phyloP scores from a whole-genome alignment of 2,113 vertebrate species.

The Tiliqua scincoides region DNA sequence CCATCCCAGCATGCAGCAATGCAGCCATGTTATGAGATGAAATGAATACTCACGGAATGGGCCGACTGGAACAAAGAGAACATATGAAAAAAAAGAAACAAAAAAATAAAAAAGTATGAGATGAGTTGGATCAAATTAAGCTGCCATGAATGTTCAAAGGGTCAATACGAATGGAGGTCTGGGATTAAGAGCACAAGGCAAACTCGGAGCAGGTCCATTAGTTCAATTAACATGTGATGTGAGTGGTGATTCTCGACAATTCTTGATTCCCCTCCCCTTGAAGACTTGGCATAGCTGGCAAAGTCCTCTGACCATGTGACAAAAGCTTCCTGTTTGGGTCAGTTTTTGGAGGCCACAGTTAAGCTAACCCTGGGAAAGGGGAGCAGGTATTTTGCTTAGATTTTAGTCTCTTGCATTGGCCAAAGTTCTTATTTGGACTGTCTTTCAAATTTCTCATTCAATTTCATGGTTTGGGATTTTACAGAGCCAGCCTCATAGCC shows the following conservation, averaged over 20 bases:
- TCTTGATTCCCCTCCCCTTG: neutral
- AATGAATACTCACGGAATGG: conserved; percentile 86
- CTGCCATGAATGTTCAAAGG: conserved; percentile 13
- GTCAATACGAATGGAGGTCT: neutral
- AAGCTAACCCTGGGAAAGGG: neutral
- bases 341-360: neutral
- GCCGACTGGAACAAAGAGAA: conserved; percentile 78
- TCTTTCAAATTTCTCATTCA: neutral
- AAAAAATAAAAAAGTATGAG: conserved; percentile 41
- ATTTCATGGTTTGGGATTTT: neutral
- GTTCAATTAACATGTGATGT: neutral
- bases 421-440: neutral
- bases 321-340: neutral
- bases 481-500: neutral
- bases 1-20: conserved; percentile 53
- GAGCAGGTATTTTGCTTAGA: neutral
- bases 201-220: neutral
- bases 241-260: neutral
- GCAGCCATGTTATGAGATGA: conserved; percentile 71
- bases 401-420: neutral
- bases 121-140: conserved; percentile 46
- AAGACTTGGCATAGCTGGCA: neutral
- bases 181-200: neutral
- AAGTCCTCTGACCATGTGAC: neutral
- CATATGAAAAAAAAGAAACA: conserved; percentile 45